phyloP scores from a whole-genome alignment of 2,888 invertebrate genomes.

The Theristus sp. region DNA sequence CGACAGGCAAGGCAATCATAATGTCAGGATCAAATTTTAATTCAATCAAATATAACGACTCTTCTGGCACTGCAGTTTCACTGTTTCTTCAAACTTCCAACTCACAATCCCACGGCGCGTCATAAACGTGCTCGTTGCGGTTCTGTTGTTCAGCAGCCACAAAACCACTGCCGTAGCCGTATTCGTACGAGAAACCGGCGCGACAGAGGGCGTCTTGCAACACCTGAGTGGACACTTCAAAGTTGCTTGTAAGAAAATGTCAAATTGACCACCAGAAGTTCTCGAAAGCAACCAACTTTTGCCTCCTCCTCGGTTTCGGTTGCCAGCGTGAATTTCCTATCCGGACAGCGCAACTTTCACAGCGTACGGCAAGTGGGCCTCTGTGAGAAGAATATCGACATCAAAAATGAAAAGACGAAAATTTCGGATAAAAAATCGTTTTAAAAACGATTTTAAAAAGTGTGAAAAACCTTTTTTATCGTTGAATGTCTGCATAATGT shows the following conservation, averaged over 20 bases:
- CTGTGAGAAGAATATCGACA: no score
- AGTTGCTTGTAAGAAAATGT: neutral
- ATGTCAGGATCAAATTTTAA: no score
- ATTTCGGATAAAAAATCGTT: no score
- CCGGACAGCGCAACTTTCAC: neutral
- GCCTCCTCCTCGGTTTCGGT: neutral
- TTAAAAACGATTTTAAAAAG: no score
- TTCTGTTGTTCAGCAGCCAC: no score
- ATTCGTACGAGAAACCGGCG: neutral
- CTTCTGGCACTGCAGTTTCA: no score
- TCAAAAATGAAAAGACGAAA: no score
- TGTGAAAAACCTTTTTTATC: no score
- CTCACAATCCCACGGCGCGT: neutral
- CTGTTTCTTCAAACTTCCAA: neutral
- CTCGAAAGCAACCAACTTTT: neutral
- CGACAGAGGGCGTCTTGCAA: neutral
- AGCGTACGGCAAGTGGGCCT: neutral
- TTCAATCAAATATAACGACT: no score
- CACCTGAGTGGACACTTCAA: neutral
- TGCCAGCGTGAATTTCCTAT: neutral
- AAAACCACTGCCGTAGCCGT: neutral
- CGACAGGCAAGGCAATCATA: no score
- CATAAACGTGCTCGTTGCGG: neutral
- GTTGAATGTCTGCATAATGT: no score
- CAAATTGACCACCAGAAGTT: neutral